Base-by-base conservation (phyloP, 1,140 invertebrate genomes). In the Brachystomella parvula region DNA sequence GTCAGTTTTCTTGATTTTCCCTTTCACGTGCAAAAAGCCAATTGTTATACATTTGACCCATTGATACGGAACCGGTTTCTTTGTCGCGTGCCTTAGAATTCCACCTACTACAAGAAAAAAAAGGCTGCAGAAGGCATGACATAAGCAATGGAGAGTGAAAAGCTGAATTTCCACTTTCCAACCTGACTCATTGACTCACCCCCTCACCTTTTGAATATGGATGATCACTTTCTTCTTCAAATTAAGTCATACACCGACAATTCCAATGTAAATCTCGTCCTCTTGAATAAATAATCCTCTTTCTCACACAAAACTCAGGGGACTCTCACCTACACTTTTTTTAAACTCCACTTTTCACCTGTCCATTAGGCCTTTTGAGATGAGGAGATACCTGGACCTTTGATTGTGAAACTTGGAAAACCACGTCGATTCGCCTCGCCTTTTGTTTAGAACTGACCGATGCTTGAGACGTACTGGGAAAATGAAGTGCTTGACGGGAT, bases 161-260 rank as follows among this genome's bases (percentile, higher is more conserved):
- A 53, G 49, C 49, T 53, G 24, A 15, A 53, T 53, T 53, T 53
- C 49, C 49, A 53, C 49, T 53, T 53, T 53, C 49, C 12, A 26
- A 17, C 3, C 15, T 12, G n/a, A n/a, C 39, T n/a, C 39, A 12
- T 44, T 53, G 49, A 53, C 49, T 53, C 49, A 53, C 49, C 49
- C 24, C 24, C n/a, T n/a, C 9, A n/a, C 39, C n/a, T 12, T 12
- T 44, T 53, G 49, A 53, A 53, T 53, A 53, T 53, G 49, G 49
- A 53, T 53, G 49, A 53, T 24, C 49, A 24, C 49, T 53, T 53
- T 53, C 21, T 6, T 9, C 35, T 9, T 19, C 6, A 39, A 39
- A 39, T 19, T 9, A 39, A 19, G 35, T 39, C 35, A 39, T 19
- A 6, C 19, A 19, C 6, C 6, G 35, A 6, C 19, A 39, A 9